A percentile compares a stretch with the other conserved stretches of the same genome.
Evolutionary conservation across 2,113 vertebrate genomes (phyloP).

Genomic region (Grallaria varia): DNA sequence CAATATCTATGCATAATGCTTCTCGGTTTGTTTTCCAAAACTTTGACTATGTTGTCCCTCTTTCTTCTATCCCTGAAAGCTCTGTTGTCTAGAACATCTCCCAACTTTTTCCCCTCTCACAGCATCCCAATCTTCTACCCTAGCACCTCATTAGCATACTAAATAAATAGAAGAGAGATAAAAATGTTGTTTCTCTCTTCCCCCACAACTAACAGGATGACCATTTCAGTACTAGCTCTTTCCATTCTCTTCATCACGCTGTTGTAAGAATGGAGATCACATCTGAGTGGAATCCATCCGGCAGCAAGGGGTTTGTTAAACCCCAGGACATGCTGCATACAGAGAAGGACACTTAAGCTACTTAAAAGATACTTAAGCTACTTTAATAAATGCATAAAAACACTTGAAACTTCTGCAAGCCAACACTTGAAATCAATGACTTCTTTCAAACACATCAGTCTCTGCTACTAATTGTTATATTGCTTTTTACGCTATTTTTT

Average conservation of each 20-base stretch:
- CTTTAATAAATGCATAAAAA: constrained; percentile 39
- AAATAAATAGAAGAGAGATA: neutral
- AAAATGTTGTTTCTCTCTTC: neutral
- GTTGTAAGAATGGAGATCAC: neutral
- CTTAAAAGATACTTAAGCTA: constrained; percentile 17
- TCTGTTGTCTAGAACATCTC: fast-evolving
- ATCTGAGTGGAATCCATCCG: neutral
- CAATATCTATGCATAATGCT: neutral
- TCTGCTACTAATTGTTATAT: neutral
- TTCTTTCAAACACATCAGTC: neutral
- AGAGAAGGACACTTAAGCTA: neutral
- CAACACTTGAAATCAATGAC: constrained; percentile 8
- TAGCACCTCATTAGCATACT: neutral
- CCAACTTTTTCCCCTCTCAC: fast-evolving
- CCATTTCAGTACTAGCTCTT: neutral
- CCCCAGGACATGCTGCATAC: neutral
- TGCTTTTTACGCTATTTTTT: neutral
- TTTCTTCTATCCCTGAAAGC: neutral
- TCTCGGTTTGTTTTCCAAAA: neutral
- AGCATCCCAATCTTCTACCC: neutral
- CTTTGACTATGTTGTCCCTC: neutral
- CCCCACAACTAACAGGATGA: fast-evolving
- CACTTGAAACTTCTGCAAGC: constrained; percentile 7
- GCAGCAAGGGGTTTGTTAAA: constrained; percentile 24
- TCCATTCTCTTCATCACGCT: neutral